Base-by-base conservation (phyloP, 2,888 invertebrate genomes). In the Abrostola triplasia region DNA sequence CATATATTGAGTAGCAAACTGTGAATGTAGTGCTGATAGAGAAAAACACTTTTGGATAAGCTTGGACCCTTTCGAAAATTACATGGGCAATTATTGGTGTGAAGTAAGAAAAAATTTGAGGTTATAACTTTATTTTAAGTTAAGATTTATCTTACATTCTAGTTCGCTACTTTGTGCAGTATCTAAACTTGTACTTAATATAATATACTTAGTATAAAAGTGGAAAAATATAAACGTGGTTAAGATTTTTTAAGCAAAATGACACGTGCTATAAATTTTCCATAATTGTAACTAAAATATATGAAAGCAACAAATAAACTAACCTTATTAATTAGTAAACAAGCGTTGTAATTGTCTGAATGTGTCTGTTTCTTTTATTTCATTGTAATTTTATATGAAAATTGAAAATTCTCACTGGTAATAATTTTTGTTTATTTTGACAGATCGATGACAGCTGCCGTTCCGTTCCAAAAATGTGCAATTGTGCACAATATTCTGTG, bases 191-290 rank as follows among this genome's bases (percentile, higher is more conserved):
- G 5, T n/a, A n/a, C 6, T 41, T 5, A 37, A 0, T 6, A 24
- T 1, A 13, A 11, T 12, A 9, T 10, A 1, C 4, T n/a, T 11
- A 5, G 0, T 5, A 8, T n/a, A 11, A 50, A 10, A 6, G 0
- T 5, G 8, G 4, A 11, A 0, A 13, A 47, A 50, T 6, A 7
- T 38, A 7, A 54, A 63, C 56, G 56, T 0, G 2, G 57, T 38
- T 40, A 12, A 36, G 24, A 11, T 36, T 9, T 58, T 24, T 49
- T 42, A 7, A 6, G 6, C 24, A 7, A 5, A 0, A 7, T 44
- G 13, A 51, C 71, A 72, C 74, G 74, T 72, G 71, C 54, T 36
- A 5, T 7, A 11, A 10, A 11, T 50, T 13, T 0, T 24, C 6
- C 10, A 7, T 5, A 37, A 35, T 51, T 40, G 0, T 8, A 11